A percentile compares a stretch with the other conserved stretches of the same genome.
phyloP scores from a whole-genome alignment of 1,140 invertebrate genomes.

The Helicoverpa armigera region DNA sequence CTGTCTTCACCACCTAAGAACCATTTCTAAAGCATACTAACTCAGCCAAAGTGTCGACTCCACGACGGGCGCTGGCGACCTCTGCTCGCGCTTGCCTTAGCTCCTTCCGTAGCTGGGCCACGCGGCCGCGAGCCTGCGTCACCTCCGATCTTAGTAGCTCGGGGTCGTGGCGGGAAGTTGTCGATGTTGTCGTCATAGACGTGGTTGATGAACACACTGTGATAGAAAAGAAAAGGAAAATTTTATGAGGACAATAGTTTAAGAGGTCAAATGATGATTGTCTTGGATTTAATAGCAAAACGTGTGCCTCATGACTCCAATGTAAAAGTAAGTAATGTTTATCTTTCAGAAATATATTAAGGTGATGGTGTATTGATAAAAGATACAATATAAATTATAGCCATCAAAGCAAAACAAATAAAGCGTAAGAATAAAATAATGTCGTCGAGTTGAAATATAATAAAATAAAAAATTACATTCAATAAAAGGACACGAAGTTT shows the following conservation, averaged over 20 bases:
- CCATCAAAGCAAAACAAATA: slow-evolving; percentile 14
- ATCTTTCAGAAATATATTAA: not conserved
- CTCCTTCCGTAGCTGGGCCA: slow-evolving; percentile 95
- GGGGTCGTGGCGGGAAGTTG: slow-evolving; percentile 97
- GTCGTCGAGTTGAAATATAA: not conserved
- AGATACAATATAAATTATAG: slow-evolving; percentile 23
- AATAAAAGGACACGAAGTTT: slow-evolving; percentile 40
- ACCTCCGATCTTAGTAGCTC: slow-evolving; percentile 97
- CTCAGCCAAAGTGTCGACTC: slow-evolving; percentile 96
- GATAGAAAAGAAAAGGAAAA: not conserved
- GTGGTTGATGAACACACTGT: slow-evolving; percentile 96
- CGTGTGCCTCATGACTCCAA: no score
- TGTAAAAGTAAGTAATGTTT: no score
- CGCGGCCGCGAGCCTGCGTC: slow-evolving; percentile 94
- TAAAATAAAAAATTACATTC: slow-evolving; percentile 42
- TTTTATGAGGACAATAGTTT: no score
- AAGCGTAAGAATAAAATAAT: slow-evolving; percentile 25
- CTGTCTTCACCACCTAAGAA: slow-evolving; percentile 5
- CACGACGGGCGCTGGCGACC: slow-evolving; percentile 96
- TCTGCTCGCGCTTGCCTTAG: slow-evolving; percentile 96
- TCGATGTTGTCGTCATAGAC: slow-evolving; percentile 87
- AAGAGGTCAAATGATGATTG: no score
- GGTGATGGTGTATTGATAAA: not conserved
- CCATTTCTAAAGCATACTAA: slow-evolving; percentile 84
- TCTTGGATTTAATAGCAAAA: no score